Conservation (phyloP, 2,113 vertebrate genomes). For the Chlorodrepanis virens region DNA sequence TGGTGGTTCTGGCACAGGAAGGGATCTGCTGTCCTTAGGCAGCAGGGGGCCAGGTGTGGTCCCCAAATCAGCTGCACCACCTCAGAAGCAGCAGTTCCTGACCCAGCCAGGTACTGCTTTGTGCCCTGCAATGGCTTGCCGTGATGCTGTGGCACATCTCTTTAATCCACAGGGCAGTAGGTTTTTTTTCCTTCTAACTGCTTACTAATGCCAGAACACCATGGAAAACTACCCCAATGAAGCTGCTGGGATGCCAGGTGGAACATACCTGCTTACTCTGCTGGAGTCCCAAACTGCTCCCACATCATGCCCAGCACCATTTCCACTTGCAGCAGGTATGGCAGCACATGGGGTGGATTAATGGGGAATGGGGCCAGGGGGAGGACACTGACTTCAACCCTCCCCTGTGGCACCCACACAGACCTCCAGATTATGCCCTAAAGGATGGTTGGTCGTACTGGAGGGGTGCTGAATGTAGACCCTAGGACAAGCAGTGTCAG, state of each 20-base stretch:
- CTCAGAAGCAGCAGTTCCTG: not conserved
- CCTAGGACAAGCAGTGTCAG: not conserved
- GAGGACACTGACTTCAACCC: not conserved
- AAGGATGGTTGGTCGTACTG: not conserved
- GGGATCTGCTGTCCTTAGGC: not conserved
- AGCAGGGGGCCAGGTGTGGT: accelerated
- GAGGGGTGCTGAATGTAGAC: not conserved
- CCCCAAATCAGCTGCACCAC: not conserved
- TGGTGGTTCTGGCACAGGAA: not conserved
- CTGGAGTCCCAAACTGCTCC: not conserved
- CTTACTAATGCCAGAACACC: not conserved
- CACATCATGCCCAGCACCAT: accelerated
- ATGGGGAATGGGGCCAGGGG: accelerated
- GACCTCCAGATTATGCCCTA: not conserved
- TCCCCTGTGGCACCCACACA: accelerated
- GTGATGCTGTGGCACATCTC: not conserved
- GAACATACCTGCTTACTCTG: not conserved
- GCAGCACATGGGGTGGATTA: not conserved
- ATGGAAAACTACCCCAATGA: accelerated
- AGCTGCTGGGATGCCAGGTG: not conserved
- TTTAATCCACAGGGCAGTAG: not conserved
- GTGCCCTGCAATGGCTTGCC: not conserved
- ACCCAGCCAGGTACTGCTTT: not conserved
- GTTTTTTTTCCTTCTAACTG: not conserved
- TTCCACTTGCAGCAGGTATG: not conserved